Base-by-base conservation (phyloP, 2,888 invertebrate genomes). In the Lutraria lutraria region DNA sequence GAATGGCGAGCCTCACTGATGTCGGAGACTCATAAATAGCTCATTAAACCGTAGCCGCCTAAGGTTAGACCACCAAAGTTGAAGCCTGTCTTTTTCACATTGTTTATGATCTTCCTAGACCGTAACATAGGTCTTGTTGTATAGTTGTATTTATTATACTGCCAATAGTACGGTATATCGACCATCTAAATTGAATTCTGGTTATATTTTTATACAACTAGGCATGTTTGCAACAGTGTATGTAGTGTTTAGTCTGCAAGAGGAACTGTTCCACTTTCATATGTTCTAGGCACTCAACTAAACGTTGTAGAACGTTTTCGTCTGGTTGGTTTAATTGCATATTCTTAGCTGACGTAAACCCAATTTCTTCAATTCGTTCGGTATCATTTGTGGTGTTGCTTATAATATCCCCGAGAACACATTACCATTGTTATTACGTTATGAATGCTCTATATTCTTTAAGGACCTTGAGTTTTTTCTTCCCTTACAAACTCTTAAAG, bases 41-140 rank as follows among this genome's bases (percentile, higher is more conserved):
- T 88, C 89, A 83, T 92, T 86, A 92, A 92, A 85, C 79, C 87
- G 85, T 81, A 88, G 92, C 87, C 87, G 88, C 89, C 90, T 85
- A 52, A 81, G 89, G 82, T 76, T 21, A 84, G 92, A 92, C 92
- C 92, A 92, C 92, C 92, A 79, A 54, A 86, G 92, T 63, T 87
- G 92, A 85, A 83, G 79, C 80, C 85, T 89, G 88, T 83, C 86
- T 87, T 76, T 29, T 54, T 31, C 84, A 84, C 83, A 87, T 90
- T 56, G 90, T 90, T 91, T 90, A 90, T 91, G 85, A 85, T 76
- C 68, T 34, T 19, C 52, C n/a, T 52, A n/a, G 19, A 83, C 63
- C 68, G 43, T 68, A 83, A 83, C 83, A 68, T 34, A 83, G 68
- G 76, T 31, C 34, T 68, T 13, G 63, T 68, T 68, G 63, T 43